These are phyloP conservation scores for Zaprionus inermis DNA, from an alignment of 1,140 invertebrate species.

Conservation along the genomic window DNA sequence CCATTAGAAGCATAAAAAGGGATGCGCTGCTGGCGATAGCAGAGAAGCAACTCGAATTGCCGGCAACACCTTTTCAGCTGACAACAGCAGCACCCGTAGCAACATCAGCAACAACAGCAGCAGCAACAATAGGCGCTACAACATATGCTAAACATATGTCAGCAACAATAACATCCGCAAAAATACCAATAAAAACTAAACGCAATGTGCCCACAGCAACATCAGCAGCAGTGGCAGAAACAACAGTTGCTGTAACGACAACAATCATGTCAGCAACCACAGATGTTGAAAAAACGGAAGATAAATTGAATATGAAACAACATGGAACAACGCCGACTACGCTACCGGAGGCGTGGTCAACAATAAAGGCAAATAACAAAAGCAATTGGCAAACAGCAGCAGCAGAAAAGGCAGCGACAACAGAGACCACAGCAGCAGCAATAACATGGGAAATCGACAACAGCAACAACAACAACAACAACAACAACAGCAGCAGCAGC, in stretches of 20 bases:
- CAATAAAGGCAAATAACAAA: conserved; percentile 27
- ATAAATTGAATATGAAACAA: conserved; percentile 27
- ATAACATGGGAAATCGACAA: conserved; percentile 28
- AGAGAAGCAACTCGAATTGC: neutral
- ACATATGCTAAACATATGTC: conserved; percentile 18
- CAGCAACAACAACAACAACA: conserved; percentile 22
- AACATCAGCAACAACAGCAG: conserved; percentile 4
- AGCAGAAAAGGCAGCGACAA: conserved; percentile 26
- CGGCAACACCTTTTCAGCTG: conserved; percentile 9
- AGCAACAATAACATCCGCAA: conserved; percentile 16
- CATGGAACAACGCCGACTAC: conserved; percentile 5
- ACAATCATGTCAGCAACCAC: conserved; percentile 12
- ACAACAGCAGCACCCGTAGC: neutral
- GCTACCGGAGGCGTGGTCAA: conserved; percentile 1
- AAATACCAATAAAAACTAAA: conserved; percentile 59
- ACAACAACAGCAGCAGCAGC: conserved; percentile 19
- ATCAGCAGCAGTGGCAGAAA: neutral
- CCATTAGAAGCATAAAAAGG: conserved; percentile 28
- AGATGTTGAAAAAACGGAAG: conserved; percentile 15
- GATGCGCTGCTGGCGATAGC: conserved; percentile 10
- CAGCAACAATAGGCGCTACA: conserved; percentile 15
- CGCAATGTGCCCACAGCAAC: conserved; percentile 38
- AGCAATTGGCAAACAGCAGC: conserved; percentile 31
- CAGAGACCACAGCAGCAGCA: conserved; percentile 17
- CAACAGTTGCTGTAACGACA: conserved; percentile 14